Base-by-base conservation (phyloP, 2,888 invertebrate genomes). In the Muscina levida region DNA sequence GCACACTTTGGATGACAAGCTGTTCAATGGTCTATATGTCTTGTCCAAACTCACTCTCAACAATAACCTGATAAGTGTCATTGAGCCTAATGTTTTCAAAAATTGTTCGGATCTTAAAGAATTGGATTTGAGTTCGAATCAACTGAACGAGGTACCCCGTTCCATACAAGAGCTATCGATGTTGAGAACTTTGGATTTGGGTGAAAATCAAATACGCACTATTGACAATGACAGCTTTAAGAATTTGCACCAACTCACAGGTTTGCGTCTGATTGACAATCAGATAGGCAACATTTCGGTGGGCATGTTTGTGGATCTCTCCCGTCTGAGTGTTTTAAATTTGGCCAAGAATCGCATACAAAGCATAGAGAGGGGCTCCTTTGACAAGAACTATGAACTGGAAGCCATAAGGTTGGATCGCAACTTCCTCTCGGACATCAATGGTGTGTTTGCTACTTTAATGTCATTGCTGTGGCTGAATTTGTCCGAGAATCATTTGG, bases 51-150 rank as follows among this genome's bases (percentile, higher is more conserved):
- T 97, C 76, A 96, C 96, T 42, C 91, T 97, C 26, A 96, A 96
- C 87, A 96, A 96, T 86, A 97, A 97, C 91, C 92, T 95, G 84
- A 94, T 97, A 72, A 94, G 94, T 81, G 94, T 93, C 85, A 93
- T 97, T 84, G 95, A 97, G 88, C 91, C 93, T 37, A 93, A 94
- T 88, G 95, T 97, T 37, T 97, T 97, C 87, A 95, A 95, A 88
- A 97, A 97, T 90, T 97, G 95, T 87, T 96, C 95, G 1, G 95
- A 96, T 86, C 91, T 97, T 26, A 97, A 97, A 91, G 97, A 97
- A 88, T 91, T 98, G 71, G 97, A 97, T 90, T 91, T 97, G 73
- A 96, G 96, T 88, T 96, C 96, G 19, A 97, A 97, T 91, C 95
- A 95, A 85, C 91, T 97, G 84, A 92, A 93, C 79, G 93, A 94